A percentile compares a stretch with the other conserved stretches of the same genome.
Conservation (phyloP, 2,797 vertebrate species). For the Gadopsis bispinosus region DNA sequence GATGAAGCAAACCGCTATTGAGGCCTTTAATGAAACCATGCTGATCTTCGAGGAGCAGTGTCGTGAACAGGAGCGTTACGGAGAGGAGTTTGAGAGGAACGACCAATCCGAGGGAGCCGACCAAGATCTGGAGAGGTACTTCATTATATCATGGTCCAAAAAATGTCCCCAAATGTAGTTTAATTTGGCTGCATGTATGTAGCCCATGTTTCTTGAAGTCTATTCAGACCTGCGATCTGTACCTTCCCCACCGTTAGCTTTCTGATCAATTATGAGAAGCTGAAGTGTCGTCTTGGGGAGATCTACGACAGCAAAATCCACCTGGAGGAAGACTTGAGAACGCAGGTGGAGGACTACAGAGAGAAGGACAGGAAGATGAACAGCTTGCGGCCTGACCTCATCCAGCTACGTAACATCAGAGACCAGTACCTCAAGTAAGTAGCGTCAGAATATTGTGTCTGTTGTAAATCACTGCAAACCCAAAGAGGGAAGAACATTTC, state of each 20-base stretch:
- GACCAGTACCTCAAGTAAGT: slow-evolving; percentile 99
- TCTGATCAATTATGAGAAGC: slow-evolving; percentile 98
- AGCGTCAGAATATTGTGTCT: not conserved
- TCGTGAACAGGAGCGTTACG: slow-evolving; percentile 93
- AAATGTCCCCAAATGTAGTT: not conserved
- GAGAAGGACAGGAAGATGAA: slow-evolving; percentile 99
- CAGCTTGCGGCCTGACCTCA: slow-evolving; percentile 96
- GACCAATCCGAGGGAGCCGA: slow-evolving; percentile 84
- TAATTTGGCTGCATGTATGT: not conserved
- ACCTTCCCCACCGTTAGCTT: slow-evolving; percentile 83
- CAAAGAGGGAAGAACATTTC: not conserved
- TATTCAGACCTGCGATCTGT: slow-evolving; percentile 33
- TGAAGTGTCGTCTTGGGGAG: slow-evolving; percentile 97
- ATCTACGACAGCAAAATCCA: slow-evolving; percentile 98
- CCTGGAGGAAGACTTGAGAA: slow-evolving; percentile 97
- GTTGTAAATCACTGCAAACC: not conserved
- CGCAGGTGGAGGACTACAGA: slow-evolving; percentile 97
- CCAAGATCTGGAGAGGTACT: slow-evolving; percentile 92
- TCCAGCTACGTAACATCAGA: slow-evolving; percentile 97
- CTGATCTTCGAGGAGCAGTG: slow-evolving; percentile 97
- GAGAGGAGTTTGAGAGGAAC: slow-evolving; percentile 89
- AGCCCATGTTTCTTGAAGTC: not conserved
- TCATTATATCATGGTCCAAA: not conserved
- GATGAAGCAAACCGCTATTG: slow-evolving; percentile 95
- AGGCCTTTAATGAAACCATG: slow-evolving; percentile 96